Evolutionary conservation across 2,113 vertebrate species (phyloP).

Genomic region (Alectura lathami): DNA sequence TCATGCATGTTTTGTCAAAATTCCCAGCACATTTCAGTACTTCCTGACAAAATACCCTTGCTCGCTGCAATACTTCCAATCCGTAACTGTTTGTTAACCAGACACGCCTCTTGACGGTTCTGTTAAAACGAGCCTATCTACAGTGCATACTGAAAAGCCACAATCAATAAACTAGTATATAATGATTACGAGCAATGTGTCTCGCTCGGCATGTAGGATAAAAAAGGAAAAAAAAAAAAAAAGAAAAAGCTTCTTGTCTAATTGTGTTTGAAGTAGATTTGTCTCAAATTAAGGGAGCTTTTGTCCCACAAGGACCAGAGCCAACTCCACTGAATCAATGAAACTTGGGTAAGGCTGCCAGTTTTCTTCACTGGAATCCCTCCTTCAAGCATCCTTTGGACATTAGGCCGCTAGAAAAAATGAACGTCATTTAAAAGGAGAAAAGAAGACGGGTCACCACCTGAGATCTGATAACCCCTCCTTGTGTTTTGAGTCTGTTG

Average conservation of each 20-base stretch:
- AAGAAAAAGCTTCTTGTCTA: background rate
- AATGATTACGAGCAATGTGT: conserved; percentile 3
- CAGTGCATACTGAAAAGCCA: conserved; percentile 38
- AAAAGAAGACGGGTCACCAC: background rate
- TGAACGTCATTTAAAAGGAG: background rate
- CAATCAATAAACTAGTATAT: conserved; percentile 41
- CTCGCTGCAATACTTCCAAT: background rate
- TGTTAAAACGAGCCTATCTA: conserved; percentile 32
- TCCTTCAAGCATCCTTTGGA: background rate
- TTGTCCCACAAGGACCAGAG: conserved; percentile 1
- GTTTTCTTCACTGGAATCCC: background rate
- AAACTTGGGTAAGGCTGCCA: background rate
- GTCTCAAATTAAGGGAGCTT: conserved; percentile 9
- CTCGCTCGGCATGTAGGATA: background rate
- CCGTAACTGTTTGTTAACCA: conserved; percentile 9
- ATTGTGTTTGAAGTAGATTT: conserved; percentile 35
- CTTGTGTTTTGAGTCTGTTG: background rate
- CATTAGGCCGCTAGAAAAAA: background rate
- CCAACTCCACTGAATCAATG: conserved; percentile 6
- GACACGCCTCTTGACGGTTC: background rate
- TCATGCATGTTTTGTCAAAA: background rate
- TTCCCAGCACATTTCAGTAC: background rate
- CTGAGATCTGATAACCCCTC: background rate
- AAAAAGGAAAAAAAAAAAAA: background rate
- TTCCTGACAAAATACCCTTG: background rate